Evolutionary conservation across 2,888 invertebrate genomes (phyloP).

Genomic region (Romanomermis culicivorax): DNA sequence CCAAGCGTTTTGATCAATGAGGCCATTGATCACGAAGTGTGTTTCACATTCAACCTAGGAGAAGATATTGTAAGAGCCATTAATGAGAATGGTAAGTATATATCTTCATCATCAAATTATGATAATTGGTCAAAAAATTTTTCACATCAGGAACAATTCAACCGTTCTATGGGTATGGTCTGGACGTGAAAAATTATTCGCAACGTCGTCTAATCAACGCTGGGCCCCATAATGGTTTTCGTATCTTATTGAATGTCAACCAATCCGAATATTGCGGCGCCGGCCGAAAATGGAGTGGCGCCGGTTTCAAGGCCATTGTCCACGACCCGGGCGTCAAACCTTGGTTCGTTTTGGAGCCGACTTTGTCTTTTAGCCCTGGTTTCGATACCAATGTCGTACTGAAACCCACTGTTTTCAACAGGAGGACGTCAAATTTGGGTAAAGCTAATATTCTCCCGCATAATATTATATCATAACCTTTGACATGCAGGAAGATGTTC

Average conservation of each 20-base stretch:
- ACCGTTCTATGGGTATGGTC: not conserved
- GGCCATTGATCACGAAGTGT: not conserved
- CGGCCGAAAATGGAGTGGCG: not conserved
- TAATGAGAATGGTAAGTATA: not conserved
- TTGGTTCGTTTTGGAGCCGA: not conserved
- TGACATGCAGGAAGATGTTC: too few species aligned
- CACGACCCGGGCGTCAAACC: not conserved
- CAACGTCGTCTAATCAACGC: not conserved
- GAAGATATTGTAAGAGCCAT: not conserved
- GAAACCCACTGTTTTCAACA: not conserved
- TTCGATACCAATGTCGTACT: not conserved
- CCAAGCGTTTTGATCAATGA: not conserved
- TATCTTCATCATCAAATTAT: not conserved
- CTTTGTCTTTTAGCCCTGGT: not conserved
- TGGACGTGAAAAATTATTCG: not conserved
- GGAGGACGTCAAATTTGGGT: not conserved
- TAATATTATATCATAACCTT: too few species aligned
- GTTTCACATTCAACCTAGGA: not conserved
- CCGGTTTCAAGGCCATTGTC: conserved; percentile 1
- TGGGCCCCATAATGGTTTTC: not conserved
- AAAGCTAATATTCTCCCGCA: too few species aligned
- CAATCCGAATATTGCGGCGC: not conserved
- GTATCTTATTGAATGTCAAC: not conserved
- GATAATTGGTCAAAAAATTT: not conserved
- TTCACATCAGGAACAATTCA: not conserved